Base-by-base conservation (phyloP, 2,113 vertebrate species). In the Oryzias curvinotus region DNA sequence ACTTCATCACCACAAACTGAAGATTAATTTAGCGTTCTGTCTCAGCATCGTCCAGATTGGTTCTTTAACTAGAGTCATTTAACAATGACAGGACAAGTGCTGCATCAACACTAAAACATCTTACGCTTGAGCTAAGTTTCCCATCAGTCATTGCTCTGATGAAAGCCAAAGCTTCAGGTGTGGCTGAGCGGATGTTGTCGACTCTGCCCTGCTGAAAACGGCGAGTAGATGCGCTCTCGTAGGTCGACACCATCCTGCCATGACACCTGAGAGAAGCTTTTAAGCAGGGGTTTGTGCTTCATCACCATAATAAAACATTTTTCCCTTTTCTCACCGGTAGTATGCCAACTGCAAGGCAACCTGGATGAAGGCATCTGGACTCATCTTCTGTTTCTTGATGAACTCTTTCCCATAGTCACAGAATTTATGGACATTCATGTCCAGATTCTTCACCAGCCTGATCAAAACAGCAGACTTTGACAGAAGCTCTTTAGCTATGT, bases 141-240 rank as follows among this genome's bases (percentile, higher is more conserved):
- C 77, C 89, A 71, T 94, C 92, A 42, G 77, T 91, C 93, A 98
- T 91, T 25, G 94, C 94, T 90, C 83, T 94, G 62, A 93, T 94
- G 84, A 99, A 98, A 47, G 83, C 86, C 75, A 95, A 63, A 0
- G 93, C 96, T 83, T 96, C 95, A 0, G 83, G 85, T 17, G 97
- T 98, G 46, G 97, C 94, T 0, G 97, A 98, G 45, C 97, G 93
- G 18, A 99, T 99, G 68, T 98, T 98, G 82, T 99, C 97, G 0
- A 98, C 97, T 50, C 97, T 89, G 18, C 97, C 97, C 50, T 95
- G 87, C 26, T 73, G 89, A 68, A 98, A 99, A 0, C 96, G 92
- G 1, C 97, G 93, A 26, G 93, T 94, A 48, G 97, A 98, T n/a
- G 97, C 97, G 0, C 97, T 99, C 89, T 99, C 97, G 0, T 99